A percentile compares a stretch with the other conserved stretches of the same genome.
Evolutionary conservation across 1,140 invertebrate species (phyloP).

Genomic region (Macrosteles quadrilineatus): DNA sequence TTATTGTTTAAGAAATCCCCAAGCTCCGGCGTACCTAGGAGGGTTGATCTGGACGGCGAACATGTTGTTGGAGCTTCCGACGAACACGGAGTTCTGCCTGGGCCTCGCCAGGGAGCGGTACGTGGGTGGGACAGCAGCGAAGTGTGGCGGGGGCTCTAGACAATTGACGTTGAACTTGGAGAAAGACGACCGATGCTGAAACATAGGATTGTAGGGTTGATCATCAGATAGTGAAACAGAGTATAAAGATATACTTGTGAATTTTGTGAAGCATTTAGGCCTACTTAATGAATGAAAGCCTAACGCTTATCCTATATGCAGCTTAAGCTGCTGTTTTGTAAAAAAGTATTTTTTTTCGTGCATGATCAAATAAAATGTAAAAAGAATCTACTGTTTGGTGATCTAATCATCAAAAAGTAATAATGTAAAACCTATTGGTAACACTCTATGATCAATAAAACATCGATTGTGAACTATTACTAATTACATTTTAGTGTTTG

Average conservation of each 20-base stretch:
- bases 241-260: neutral
- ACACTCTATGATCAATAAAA: too few species aligned
- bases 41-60: conserved; percentile 54
- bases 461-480: too few species aligned
- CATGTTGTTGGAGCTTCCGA: conserved; percentile 66
- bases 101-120: conserved; percentile 50
- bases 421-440: too few species aligned
- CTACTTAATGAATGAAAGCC: neutral
- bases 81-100: conserved; percentile 82
- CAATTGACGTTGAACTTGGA: conserved; percentile 66
- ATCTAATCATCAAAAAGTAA: too few species aligned
- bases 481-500: too few species aligned
- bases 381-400: too few species aligned
- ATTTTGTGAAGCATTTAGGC: neutral
- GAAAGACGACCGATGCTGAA: conserved; percentile 64
- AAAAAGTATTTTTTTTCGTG: too few species aligned
- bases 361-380: too few species aligned
- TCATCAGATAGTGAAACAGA: neutral
- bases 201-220: too few species aligned
- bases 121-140: conserved; percentile 48
- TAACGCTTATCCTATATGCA: neutral
- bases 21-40: conserved; percentile 33
- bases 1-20: too few species aligned
- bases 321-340: too few species aligned
- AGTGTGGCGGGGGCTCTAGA: conserved; percentile 54